Base-by-base conservation (phyloP, 2,888 invertebrate species). In the Folsomia candida region DNA sequence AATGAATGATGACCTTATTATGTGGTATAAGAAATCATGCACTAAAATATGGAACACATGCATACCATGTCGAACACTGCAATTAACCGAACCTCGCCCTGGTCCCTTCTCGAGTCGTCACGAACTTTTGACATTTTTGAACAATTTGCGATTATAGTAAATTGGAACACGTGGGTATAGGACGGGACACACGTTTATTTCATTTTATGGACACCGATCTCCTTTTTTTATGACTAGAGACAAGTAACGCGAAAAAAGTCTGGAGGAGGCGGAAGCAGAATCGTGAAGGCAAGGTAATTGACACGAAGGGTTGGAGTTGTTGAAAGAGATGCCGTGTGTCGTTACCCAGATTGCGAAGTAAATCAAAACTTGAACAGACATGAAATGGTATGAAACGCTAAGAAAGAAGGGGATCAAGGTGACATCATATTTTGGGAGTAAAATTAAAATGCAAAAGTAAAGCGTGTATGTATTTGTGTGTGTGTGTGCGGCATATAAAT, bases 1-100 rank as follows among this genome's bases (percentile, higher is more conserved):
- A n/a, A n/a, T n/a, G n/a, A n/a, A n/a, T n/a, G n/a, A n/a, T n/a
- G n/a, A n/a, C n/a, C n/a, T n/a, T n/a, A n/a, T n/a, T n/a, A n/a
- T n/a, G n/a, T n/a, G n/a, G n/a, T n/a, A n/a, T n/a, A n/a, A n/a
- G n/a, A n/a, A n/a, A n/a, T n/a, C n/a, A 20, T 54, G 54, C 6
- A 6, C 18, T 54, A 14, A 54, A 20, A 20, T 54, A n/a, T 20
- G 6, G n/a, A 54, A 9, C 22, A 14, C 26, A 59, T 26, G 20
- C 70, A 70, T 57, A 76, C 76, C 24, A 74, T 69, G 59, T 76
- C 76, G 28, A 74, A 20, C 4, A 67, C 28, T 18, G 74, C 69
- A 24, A 73, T 28, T 28, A 20, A 62, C 2, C 76, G 60, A 0
- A 76, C 68, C 58, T 61, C 47, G 24, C 24, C 72, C 67, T 76